Evolutionary conservation across 2,888 invertebrate species (phyloP).

Genomic region (Chymomyza amoena): DNA sequence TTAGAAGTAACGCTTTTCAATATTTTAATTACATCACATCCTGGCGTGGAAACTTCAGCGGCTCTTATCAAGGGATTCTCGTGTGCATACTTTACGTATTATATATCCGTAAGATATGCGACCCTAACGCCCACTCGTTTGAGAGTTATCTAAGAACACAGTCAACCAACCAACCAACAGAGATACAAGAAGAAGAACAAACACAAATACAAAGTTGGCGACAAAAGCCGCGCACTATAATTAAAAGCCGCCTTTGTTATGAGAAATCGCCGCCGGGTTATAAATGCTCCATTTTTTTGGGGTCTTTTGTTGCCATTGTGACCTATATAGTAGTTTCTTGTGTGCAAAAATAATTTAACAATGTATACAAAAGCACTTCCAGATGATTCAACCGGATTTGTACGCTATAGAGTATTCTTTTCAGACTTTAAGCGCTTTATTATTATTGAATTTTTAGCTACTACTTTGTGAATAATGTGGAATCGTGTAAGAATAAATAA

Average conservation of each 20-base stretch:
- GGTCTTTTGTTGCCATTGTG: not conserved
- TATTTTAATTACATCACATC: not conserved
- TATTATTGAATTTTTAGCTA: not conserved
- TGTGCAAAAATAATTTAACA: not conserved
- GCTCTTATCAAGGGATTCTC: not conserved
- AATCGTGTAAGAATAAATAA: not conserved
- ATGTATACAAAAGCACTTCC: not conserved
- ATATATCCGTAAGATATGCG: not conserved
- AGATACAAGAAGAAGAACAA: conserved; percentile 1
- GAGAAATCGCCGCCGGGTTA: not conserved
- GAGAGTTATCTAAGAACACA: not conserved
- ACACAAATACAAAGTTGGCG: conserved; percentile 18
- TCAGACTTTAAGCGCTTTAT: not conserved
- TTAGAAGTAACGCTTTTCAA: not conserved
- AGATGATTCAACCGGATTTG: not conserved
- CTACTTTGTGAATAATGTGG: not conserved
- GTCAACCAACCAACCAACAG: not conserved
- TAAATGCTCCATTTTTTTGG: not conserved
- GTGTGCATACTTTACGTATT: not conserved
- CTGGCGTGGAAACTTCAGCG: not conserved
- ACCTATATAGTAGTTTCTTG: not conserved
- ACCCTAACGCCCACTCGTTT: conserved; percentile 12
- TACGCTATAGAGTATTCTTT: not conserved
- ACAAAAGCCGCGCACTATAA: conserved; percentile 27
- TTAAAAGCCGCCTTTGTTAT: conserved; percentile 26